Evolutionary conservation across 2,797 vertebrate species (phyloP).

Genomic region (Danionella dracula): DNA sequence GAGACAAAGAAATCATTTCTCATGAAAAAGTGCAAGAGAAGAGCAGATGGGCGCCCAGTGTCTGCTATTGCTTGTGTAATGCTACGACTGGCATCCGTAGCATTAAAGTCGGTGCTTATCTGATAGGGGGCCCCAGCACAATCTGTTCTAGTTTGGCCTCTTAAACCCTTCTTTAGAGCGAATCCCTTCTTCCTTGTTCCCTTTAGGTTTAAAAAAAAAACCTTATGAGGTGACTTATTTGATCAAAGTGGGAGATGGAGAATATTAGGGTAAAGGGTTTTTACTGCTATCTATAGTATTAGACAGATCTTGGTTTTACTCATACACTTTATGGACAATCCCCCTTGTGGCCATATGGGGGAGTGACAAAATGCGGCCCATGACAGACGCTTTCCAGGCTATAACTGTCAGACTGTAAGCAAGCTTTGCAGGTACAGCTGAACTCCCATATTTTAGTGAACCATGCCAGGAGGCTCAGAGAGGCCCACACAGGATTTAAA

Average conservation of each 20-base stretch:
- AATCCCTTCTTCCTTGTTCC: constrained; percentile 45
- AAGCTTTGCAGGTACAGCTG: constrained; percentile 45
- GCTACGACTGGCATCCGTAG: constrained; percentile 55
- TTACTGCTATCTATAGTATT: constrained; percentile 52
- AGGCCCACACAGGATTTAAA: constrained; percentile 55
- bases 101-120: constrained; percentile 46
- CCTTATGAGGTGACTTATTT: constrained; percentile 48
- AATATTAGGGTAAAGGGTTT: constrained; percentile 53
- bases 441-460: constrained; percentile 61
- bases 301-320: constrained; percentile 49
- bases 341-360: constrained; percentile 47
- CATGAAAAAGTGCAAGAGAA: constrained; percentile 43
- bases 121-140: constrained; percentile 41
- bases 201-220: constrained; percentile 41
- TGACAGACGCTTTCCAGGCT: constrained; percentile 45
- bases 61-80: constrained; percentile 53
- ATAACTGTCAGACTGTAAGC: constrained; percentile 53
- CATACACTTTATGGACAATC: constrained; percentile 39
- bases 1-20: constrained; percentile 49
- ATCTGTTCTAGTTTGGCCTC: constrained; percentile 63
- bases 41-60: constrained; percentile 61
- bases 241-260: constrained; percentile 59
- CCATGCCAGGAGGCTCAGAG: constrained; percentile 56
- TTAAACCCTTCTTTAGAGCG: constrained; percentile 32
- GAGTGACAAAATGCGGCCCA: constrained; percentile 55